Percentiles rank a stretch among this genome's conserved stretches.
These are phyloP conservation scores for Dimorphilus gyrociliatus DNA, from an alignment of 2,888 invertebrate genomes.

Conservation along the genomic window DNA sequence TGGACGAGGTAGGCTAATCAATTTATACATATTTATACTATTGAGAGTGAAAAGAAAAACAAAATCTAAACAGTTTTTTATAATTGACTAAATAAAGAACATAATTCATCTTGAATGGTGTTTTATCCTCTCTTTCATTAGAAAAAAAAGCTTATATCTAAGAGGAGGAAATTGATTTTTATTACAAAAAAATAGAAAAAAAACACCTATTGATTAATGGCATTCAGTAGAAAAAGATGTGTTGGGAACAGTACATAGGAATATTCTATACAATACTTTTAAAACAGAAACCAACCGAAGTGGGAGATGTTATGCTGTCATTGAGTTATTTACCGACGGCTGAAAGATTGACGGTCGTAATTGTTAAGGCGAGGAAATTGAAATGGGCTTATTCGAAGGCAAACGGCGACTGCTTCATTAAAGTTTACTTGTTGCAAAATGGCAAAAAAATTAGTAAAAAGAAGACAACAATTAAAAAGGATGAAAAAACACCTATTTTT, in stretches of 20 bases:
- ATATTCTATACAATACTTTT: neutral
- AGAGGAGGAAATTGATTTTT: too few relatives aligned
- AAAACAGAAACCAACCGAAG: conserved; percentile 47
- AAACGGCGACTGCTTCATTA: conserved; percentile 56
- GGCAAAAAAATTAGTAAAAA: conserved; percentile 66
- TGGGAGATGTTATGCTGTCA: conserved; percentile 65
- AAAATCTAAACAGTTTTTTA: too few relatives aligned
- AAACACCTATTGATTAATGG: too few relatives aligned
- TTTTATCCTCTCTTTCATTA: too few relatives aligned
- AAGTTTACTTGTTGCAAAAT: conserved; percentile 62
- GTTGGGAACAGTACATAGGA: too few relatives aligned
- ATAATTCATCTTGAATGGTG: too few relatives aligned
- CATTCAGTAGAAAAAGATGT: too few relatives aligned
- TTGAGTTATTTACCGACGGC: conserved; percentile 65
- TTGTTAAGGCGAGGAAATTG: conserved; percentile 59
- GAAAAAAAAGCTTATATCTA: too few relatives aligned
- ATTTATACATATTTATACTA: too few relatives aligned
- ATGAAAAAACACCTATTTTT: conserved; percentile 58
- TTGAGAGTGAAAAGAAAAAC: conserved; percentile 1
- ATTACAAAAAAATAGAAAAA: too few relatives aligned
- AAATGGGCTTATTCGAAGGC: conserved; percentile 44
- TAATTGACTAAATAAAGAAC: too few relatives aligned
- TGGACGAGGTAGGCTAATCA: conserved; percentile 45
- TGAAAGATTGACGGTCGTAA: conserved; percentile 56
- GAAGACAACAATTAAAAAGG: conserved; percentile 56